Percentiles rank a stretch among this genome's conserved stretches.
Conservation (phyloP, 2,797 vertebrate genomes). For the Parotocinclus haroldoi region DNA sequence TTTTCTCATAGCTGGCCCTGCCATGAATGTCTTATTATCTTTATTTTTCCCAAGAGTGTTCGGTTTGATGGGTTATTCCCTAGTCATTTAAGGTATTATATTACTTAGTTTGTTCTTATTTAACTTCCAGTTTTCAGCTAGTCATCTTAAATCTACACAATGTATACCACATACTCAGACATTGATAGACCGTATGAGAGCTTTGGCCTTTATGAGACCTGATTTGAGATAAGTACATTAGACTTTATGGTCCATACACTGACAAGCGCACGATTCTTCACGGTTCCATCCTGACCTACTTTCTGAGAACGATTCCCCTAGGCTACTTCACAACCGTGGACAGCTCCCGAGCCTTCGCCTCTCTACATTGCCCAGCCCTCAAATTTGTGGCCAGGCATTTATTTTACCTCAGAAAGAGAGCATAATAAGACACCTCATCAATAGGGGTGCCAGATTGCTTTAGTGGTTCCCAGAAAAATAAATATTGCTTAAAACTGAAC, state of each 20-base stretch:
- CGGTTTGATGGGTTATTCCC: not conserved
- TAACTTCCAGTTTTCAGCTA: too few species aligned
- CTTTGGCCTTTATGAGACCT: not conserved
- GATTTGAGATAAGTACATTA: conserved; percentile 7
- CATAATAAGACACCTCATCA: not conserved
- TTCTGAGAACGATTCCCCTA: conserved; percentile 37
- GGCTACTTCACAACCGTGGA: conserved; percentile 36
- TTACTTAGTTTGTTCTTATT: too few species aligned
- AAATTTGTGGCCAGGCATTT: conserved; percentile 2
- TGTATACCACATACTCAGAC: too few species aligned
- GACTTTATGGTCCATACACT: not conserved
- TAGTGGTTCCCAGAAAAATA: not conserved
- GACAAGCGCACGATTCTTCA: conserved; percentile 4
- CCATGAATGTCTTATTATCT: too few species aligned
- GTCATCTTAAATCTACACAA: too few species aligned
- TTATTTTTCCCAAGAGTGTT: too few species aligned
- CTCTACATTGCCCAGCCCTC: not conserved
- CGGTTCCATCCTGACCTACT: conserved; percentile 41
- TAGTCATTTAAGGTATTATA: too few species aligned
- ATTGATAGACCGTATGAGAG: not conserved
- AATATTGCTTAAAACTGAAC: too few species aligned
- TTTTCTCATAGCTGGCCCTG: too few species aligned
- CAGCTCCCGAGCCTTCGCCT: conserved; percentile 14
- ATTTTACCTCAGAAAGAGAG: conserved; percentile 1
- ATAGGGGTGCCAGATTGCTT: not conserved